Evolutionary conservation across 1,140 invertebrate species (phyloP).

Genomic region (Rhopalosiphum maidis): DNA sequence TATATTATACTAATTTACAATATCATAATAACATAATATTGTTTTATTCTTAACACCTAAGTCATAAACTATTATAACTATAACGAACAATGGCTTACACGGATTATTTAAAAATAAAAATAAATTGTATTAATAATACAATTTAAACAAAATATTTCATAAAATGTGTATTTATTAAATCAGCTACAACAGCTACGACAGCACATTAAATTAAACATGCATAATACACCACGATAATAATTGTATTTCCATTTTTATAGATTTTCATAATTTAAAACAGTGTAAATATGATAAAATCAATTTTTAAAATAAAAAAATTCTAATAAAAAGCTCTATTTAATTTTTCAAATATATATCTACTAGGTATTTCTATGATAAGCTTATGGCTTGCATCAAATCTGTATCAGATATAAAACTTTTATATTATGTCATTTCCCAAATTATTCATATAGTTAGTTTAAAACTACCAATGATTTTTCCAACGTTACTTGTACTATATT

Average conservation of each 20-base stretch:
- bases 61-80: neutral
- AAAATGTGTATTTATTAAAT: no score
- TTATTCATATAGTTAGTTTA: neutral
- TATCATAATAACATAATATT: neutral
- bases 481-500: no score
- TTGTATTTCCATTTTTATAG: neutral
- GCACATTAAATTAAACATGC: neutral
- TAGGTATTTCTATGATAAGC: neutral
- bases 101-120: neutral
- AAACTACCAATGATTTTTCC: no score
- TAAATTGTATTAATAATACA: neutral
- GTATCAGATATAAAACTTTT: neutral
- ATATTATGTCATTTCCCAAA: neutral
- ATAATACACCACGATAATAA: neutral
- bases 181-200: neutral
- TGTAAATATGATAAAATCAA: neutral
- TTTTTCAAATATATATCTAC: neutral
- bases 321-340: neutral
- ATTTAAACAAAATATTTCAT: neutral
- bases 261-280: neutral
- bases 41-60: neutral
- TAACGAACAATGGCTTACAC: neutral
- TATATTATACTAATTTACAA: neutral
- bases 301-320: neutral
- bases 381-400: neutral